Percentiles rank a stretch among this genome's conserved stretches.
Evolutionary conservation across 2,113 vertebrate species (phyloP).

Genomic region (Aptenodytes forsteri): DNA sequence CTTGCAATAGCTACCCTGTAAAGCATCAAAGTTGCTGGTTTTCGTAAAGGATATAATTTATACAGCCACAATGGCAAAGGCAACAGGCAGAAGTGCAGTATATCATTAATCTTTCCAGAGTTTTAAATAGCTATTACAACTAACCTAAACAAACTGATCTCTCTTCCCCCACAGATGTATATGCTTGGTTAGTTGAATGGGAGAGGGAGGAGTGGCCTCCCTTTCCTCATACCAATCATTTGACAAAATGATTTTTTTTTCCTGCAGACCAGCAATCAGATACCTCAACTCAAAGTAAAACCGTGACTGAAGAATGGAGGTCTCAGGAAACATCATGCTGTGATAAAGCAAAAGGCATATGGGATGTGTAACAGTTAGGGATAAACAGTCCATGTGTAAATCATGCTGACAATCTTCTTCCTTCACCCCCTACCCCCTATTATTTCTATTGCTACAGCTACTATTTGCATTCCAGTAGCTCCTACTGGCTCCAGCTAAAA

Average conservation of each 20-base stretch:
- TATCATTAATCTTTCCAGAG: neutral
- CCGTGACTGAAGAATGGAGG: neutral
- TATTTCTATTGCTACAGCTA: neutral
- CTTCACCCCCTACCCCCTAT: neutral
- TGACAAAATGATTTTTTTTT: neutral
- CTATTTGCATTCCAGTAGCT: neutral
- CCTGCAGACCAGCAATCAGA: neutral
- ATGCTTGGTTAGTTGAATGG: neutral
- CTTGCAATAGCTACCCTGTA: neutral
- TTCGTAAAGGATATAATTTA: neutral
- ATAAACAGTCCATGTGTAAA: slow-evolving; percentile 6
- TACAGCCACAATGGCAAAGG: neutral
- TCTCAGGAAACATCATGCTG: neutral
- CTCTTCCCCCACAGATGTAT: neutral
- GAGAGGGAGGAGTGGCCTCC: neutral
- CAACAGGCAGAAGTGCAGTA: neutral
- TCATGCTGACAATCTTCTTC: neutral
- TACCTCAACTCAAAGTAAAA: neutral
- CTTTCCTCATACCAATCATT: neutral
- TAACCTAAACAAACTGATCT: neutral
- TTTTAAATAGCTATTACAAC: neutral
- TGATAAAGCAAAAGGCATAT: neutral
- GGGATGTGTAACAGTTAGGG: neutral
- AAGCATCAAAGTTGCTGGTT: neutral
- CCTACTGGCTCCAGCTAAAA: neutral